These are phyloP conservation scores for Pachycephus smyrnensis DNA, from an alignment of 2,888 invertebrate genomes.

Conservation along the genomic window DNA sequence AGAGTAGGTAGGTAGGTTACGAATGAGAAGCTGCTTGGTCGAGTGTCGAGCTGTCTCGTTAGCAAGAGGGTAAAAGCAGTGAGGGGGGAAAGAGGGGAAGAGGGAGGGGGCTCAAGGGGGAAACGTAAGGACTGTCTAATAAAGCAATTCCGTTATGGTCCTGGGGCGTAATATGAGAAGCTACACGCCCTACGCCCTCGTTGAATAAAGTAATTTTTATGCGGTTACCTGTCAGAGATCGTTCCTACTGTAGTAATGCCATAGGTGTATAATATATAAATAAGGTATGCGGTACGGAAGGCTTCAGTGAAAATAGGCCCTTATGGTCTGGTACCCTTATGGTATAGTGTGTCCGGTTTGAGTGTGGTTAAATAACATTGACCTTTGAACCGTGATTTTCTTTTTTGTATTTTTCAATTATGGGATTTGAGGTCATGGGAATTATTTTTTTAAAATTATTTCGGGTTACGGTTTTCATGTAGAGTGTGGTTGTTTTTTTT, in stretches of 20 bases:
- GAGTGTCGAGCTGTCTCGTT: conserved; percentile 62
- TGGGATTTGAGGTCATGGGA: neutral
- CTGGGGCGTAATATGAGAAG: conserved; percentile 63
- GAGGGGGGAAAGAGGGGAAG: conserved; percentile 32
- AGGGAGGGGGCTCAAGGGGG: conserved; percentile 22
- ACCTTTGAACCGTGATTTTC: neutral
- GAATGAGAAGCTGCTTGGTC: conserved; percentile 27
- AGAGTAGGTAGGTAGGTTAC: conserved; percentile 25
- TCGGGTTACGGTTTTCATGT: neutral
- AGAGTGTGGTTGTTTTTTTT: too few species aligned
- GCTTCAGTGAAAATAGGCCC: neutral
- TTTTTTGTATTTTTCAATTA: neutral
- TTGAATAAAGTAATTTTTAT: conserved; percentile 50
- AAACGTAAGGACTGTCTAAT: conserved; percentile 49
- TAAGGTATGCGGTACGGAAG: neutral
- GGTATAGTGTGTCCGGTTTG: neutral
- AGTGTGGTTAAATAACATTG: neutral
- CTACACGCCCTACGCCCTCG: conserved; percentile 53
- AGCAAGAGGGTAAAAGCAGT: conserved; percentile 43
- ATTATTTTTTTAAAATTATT: neutral
- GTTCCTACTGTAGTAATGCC: neutral
- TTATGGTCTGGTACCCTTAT: neutral
- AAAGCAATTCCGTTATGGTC: conserved; percentile 64
- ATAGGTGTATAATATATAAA: neutral
- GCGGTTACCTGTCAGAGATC: conserved; percentile 7